Evolutionary conservation across 2,113 vertebrate genomes (phyloP).

Genomic region (Lagopus muta): DNA sequence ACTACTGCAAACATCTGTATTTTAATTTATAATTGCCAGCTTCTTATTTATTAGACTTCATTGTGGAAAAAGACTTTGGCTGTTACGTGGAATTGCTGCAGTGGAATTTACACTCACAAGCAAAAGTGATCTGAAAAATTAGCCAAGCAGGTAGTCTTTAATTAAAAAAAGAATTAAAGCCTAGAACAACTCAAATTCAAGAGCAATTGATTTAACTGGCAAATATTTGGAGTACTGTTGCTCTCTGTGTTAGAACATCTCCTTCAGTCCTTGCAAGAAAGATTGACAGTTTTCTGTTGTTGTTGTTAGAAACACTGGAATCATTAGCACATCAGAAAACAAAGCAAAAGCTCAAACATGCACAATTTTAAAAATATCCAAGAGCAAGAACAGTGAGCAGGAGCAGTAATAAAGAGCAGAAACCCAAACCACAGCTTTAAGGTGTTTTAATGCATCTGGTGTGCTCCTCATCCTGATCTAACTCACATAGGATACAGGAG

Average conservation of each 20-base stretch:
- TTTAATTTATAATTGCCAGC: slow-evolving; percentile 40
- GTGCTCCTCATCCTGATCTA: background rate
- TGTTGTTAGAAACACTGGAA: slow-evolving; percentile 56
- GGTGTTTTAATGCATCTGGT: slow-evolving; percentile 35
- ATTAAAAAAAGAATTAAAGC: slow-evolving; percentile 27
- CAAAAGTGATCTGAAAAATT: slow-evolving; percentile 63
- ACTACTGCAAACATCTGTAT: slow-evolving; percentile 34
- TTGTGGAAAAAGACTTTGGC: slow-evolving; percentile 43
- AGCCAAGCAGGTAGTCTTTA: slow-evolving; percentile 58
- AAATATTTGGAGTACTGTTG: slow-evolving; percentile 11
- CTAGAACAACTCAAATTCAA: slow-evolving; percentile 43
- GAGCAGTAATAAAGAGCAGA: slow-evolving; percentile 47
- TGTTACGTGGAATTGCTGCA: slow-evolving; percentile 46
- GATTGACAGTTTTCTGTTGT: background rate
- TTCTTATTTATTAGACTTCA: slow-evolving; percentile 39
- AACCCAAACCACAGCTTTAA: slow-evolving; percentile 43
- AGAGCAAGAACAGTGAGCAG: slow-evolving; percentile 49
- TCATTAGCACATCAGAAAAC: slow-evolving; percentile 47
- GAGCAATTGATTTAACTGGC: slow-evolving; percentile 40
- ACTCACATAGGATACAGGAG: background rate
- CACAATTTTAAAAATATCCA: slow-evolving; percentile 51
- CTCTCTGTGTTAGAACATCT: slow-evolving; percentile 46
- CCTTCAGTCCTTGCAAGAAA: slow-evolving; percentile 54
- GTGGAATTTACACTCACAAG: slow-evolving; percentile 57
- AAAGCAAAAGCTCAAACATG: slow-evolving; percentile 57